phyloP scores from a whole-genome alignment of 2,888 invertebrate species.

The Dasypogon diadema region DNA sequence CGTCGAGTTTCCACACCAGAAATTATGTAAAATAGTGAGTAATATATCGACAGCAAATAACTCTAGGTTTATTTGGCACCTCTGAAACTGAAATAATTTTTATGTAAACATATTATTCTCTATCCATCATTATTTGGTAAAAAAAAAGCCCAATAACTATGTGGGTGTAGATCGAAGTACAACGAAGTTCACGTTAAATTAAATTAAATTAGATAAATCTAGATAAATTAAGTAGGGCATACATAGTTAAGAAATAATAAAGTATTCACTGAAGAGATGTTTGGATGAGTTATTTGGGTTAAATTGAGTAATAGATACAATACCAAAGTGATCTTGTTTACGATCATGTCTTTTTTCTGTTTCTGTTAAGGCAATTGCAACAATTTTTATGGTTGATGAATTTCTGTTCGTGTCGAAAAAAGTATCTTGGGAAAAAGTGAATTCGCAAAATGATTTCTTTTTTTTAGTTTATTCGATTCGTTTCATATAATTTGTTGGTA shows the following conservation, averaged over 20 bases:
- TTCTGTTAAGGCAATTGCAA: neutral
- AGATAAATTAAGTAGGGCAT: neutral
- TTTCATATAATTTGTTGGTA: no score
- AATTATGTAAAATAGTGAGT: neutral
- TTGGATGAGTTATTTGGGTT: neutral
- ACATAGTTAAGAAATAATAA: neutral
- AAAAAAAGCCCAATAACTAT: no score
- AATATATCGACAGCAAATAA: neutral
- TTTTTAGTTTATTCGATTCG: no score
- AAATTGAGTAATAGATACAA: neutral
- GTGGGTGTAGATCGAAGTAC: no score
- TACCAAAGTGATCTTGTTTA: neutral
- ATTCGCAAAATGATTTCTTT: no score
- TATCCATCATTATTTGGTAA: no score
- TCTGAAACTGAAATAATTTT: no score
- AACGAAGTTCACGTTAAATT: neutral
- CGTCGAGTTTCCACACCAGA: neutral
- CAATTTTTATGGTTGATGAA: no score
- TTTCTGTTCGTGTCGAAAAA: no score
- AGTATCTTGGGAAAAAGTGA: no score
- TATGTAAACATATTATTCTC: no score
- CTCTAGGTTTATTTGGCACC: no score
- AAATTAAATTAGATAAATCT: neutral
- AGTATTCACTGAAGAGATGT: neutral
- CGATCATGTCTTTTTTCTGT: neutral